Evolutionary conservation across 2,797 vertebrate genomes (phyloP).

Genomic region (Leucoraja ocellata): DNA sequence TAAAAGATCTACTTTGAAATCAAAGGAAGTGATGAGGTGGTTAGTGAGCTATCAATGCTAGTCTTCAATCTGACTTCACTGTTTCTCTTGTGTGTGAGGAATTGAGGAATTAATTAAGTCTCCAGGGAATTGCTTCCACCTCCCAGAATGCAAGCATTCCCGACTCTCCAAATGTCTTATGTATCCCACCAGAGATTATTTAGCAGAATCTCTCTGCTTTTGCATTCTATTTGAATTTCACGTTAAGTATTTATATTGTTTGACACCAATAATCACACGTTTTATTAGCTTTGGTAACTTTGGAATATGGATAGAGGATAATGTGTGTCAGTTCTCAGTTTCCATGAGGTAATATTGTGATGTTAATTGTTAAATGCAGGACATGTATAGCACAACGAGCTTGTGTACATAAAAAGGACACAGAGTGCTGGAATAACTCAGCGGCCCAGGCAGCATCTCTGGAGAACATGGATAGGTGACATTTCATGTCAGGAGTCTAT

Average conservation of each 20-base stretch:
- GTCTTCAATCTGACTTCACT: not conserved
- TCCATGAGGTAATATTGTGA: not conserved
- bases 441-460: too few species aligned
- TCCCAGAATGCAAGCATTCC: too few species aligned
- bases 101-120: not conserved
- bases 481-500: too few species aligned
- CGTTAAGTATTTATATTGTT: not conserved
- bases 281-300: not conserved
- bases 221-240: not conserved
- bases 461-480: too few species aligned
- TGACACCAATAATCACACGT: not conserved
- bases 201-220: not conserved
- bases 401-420: too few species aligned
- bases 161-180: not conserved
- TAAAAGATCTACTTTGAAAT: not conserved
- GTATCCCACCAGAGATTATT: not conserved
- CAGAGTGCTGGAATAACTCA: too few species aligned
- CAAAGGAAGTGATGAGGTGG: not conserved
- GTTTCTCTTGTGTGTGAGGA: not conserved
- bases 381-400: too few species aligned
- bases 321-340: not conserved
- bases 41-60: too few species aligned
- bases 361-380: not conserved
- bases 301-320: not conserved
- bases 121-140: not conserved